Evolutionary conservation across 2,113 vertebrate species (phyloP), one percentile per base, ranked within the genome.

Genomic region (Lutjanus erythropterus): DNA sequence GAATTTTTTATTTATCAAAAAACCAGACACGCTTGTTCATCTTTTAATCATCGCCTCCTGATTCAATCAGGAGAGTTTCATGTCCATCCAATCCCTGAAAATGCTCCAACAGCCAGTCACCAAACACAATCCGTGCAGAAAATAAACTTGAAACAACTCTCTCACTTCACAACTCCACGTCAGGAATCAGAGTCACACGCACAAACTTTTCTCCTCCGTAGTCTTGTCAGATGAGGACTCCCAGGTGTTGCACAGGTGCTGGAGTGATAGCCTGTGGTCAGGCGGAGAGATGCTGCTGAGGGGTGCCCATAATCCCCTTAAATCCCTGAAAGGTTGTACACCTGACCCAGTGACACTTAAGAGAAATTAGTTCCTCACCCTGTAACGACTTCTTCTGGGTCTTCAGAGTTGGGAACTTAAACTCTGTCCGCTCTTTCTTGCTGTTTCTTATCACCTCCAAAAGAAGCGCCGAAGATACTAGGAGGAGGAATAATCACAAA

Each of bases 401-500:
- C 53, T 71, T 81, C 78, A 70, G 53, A 88, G 82, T 77, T 55
- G 69, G 78, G 82, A 86, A 41, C 80, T 75, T 62, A 92, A 80
- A 84, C 47, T 85, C 72, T 53, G 35, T 53, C 39, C 46, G 78
- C 81, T 87, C 78, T 82, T 76, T 61, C 64, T 39, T 50, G 39
- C 83, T 88, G 74, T 83, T 83, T 91, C 86, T 90, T 92, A 93
- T 93, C 90, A 83, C 84, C 71, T 80, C 78, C 61, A 61, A 76
- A 84, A 50, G 83, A 59, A 80, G 79, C 82, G 85, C 70, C 66
- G 79, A 77, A 82, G 86, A 88, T 78, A 88, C 80, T 19, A 15
- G 72, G 56, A 90, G 72, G 56, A 90, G 78, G 84, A 93, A 85
- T 86, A 81, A 90, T 93, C 91, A 81, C 82, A 92, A 92, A 92